Base-by-base conservation (phyloP, 2,113 vertebrate species). In the Triplophysa rosa region DNA sequence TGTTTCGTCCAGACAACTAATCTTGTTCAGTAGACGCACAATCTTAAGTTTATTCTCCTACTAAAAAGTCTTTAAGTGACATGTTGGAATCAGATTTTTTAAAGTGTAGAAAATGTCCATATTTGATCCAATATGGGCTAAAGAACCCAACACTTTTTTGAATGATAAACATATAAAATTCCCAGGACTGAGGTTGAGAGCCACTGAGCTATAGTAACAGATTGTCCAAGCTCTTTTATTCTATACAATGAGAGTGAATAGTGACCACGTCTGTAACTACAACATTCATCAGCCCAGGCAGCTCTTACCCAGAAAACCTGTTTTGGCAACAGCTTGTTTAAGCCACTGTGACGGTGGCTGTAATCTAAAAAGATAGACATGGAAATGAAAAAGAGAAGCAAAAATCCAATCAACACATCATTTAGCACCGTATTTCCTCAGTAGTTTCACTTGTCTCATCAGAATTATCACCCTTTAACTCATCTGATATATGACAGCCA, bases 391-490 rank as follows among this genome's bases (percentile, higher is more conserved):
- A 47, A 21, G 23, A 37, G 33, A 37, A 37, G 33, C 33, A 62
- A 59, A 67, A 13, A 54, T 56, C 79, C 71, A 67, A 26, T 76
- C 64, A 64, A 13, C 14, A 14, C 12, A 5, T 33, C 37, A 52
- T 65, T 77, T 59, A 64, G 76, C 61, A 59, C n/a, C 23, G 16
- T 54, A 8, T 24, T 42, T 76, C 21, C 47, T 69, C 40, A 3
- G 29, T 42, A 42, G 56, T 54, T 73, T 52, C 42, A 64, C 29
- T 29, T 64, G 14, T 3, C 21, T 10, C 69, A 67, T 64, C 71
- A 3, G 45, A 58, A 68, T 84, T 78, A 76, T 79, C 24, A 21
- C 14, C 52, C 72, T 67, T 68, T 80, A 52, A 73, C 56, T 11
- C 49, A 14, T 42, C 70, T 70, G 68, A 77, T 72, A 54, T 52